These are phyloP conservation scores for Geophilus truncorum DNA, from an alignment of 2,888 invertebrate species.

Conservation along the genomic window DNA sequence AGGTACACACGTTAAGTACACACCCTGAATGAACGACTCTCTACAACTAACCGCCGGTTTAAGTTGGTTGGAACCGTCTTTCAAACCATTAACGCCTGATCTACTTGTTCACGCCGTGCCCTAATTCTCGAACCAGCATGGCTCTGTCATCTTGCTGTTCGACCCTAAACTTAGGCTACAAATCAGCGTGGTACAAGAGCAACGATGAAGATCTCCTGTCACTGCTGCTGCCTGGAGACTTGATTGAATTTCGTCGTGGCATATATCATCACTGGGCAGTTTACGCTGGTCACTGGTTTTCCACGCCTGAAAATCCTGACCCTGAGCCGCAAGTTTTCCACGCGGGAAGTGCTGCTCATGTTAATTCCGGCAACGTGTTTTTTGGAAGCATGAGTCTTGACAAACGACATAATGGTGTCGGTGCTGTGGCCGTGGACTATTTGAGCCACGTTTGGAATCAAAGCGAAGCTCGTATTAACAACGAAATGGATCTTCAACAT, in stretches of 20 bases:
- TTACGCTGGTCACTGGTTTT: constrained; percentile 13
- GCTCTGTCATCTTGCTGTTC: background rate
- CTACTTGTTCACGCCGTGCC: no score
- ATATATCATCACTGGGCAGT: constrained; percentile 36
- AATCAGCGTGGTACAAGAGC: background rate
- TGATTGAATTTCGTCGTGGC: constrained; percentile 33
- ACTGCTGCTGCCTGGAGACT: constrained; percentile 18
- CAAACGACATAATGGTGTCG: background rate
- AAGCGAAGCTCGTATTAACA: constrained; percentile 33
- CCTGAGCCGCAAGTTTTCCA: background rate
- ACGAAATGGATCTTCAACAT: background rate
- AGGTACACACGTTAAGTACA: no score
- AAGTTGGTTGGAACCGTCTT: no score
- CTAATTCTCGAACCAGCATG: background rate
- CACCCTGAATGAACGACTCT: no score
- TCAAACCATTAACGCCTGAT: no score
- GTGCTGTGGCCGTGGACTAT: background rate
- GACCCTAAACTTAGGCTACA: background rate
- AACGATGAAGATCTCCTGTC: background rate
- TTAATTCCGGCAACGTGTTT: background rate
- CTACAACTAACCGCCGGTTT: no score
- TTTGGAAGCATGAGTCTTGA: background rate
- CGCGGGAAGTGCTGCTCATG: background rate
- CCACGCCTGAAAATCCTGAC: background rate
- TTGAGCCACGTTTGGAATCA: background rate